Evolutionary conservation across 1,140 invertebrate species (phyloP).

Genomic region (Zophobas morio): DNA sequence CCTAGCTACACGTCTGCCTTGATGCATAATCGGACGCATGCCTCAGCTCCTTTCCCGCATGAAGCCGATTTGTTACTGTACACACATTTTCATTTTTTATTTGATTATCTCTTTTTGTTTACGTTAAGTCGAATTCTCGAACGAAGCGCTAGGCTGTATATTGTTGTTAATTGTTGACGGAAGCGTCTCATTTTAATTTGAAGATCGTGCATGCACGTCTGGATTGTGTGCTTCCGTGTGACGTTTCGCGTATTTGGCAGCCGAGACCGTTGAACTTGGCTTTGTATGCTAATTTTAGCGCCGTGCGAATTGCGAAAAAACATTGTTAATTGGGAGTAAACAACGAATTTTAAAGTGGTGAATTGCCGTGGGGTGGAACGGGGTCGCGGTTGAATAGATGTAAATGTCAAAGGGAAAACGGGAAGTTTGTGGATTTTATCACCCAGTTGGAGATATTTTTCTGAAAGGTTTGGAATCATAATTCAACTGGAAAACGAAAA

Average conservation of each 20-base stretch:
- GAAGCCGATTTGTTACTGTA: constrained; percentile 60
- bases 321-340: no score
- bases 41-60: constrained; percentile 61
- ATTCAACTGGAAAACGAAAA: no score
- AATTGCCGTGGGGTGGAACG: no score
- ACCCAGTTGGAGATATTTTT: no score
- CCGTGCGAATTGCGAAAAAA: background rate
- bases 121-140: background rate
- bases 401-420: no score
- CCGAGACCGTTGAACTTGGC: background rate
- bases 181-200: no score
- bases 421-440: no score
- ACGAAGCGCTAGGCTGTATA: no score
- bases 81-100: constrained; percentile 55
- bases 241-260: background rate
- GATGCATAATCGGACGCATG: constrained; percentile 62
- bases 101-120: constrained; percentile 11
- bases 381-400: no score
- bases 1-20: constrained; percentile 67
- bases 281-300: constrained; percentile 11
- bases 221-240: background rate
- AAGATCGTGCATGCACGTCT: background rate
- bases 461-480: no score
- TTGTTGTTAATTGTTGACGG: no score
- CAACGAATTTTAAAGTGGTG: no score